A percentile compares a stretch with the other conserved stretches of the same genome.
Evolutionary conservation across 2,113 vertebrate species (phyloP).

Genomic region (Siphamia tubifer): DNA sequence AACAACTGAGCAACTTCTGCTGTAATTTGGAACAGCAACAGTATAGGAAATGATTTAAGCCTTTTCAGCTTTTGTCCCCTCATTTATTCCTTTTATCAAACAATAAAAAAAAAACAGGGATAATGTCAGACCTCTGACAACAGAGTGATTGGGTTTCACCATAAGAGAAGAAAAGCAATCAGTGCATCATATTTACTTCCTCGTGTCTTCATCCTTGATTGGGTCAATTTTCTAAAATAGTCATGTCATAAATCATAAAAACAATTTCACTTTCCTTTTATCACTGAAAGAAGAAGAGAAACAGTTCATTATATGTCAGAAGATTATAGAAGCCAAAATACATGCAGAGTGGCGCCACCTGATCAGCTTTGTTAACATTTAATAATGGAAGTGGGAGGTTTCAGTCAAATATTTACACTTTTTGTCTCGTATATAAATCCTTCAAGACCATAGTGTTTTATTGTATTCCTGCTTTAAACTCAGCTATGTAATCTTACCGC

Average conservation of each 20-base stretch:
- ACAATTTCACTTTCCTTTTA: background rate
- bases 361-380: background rate
- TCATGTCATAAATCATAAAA: background rate
- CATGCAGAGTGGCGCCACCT: background rate
- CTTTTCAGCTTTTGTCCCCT: background rate
- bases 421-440: background rate
- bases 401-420: background rate
- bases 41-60: background rate
- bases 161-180: background rate
- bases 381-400: background rate
- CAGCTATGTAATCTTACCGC: slow-evolving; percentile 1
- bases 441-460: background rate
- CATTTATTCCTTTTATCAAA: slow-evolving; percentile 25
- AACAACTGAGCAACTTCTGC: slow-evolving; percentile 6
- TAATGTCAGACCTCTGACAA: background rate
- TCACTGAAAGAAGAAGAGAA: no score
- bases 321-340: background rate
- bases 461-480: background rate
- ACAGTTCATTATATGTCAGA: background rate
- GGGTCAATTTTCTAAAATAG: no score
- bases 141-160: slow-evolving; percentile 1
- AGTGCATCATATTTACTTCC: background rate
- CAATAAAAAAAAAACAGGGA: slow-evolving; percentile 19
- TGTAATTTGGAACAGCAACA: slow-evolving; percentile 10
- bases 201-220: background rate